These are phyloP conservation scores for Scaptodrosophila latifasciaeformis DNA, from an alignment of 2,888 invertebrate genomes.

Conservation along the genomic window DNA sequence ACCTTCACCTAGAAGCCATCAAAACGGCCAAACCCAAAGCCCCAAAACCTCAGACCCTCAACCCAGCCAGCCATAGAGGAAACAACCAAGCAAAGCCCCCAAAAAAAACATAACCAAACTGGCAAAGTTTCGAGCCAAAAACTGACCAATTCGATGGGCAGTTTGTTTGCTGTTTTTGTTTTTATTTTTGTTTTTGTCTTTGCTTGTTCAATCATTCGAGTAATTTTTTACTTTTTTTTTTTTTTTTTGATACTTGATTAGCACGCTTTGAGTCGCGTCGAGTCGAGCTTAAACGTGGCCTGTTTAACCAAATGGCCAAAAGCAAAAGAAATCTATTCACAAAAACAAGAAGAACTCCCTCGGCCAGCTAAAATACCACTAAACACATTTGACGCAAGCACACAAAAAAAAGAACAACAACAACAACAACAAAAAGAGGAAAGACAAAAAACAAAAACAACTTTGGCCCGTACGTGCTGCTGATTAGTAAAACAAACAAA, in stretches of 20 bases:
- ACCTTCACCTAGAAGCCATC: conserved; percentile 66
- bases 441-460: conserved; percentile 41
- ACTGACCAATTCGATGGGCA: too few relatives aligned
- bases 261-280: conserved; percentile 64
- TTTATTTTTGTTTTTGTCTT: too few relatives aligned
- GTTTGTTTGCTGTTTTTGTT: too few relatives aligned
- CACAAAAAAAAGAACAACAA: conserved; percentile 16
- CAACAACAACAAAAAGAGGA: conserved; percentile 16
- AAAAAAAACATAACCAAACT: conserved; percentile 11
- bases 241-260: conserved; percentile 53
- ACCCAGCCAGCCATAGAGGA: conserved; percentile 32
- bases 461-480: conserved; percentile 59
- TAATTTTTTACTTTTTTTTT: conserved; percentile 43
- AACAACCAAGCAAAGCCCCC: conserved; percentile 27
- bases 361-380: too few relatives aligned
- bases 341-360: conserved; percentile 14
- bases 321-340: conserved; percentile 24
- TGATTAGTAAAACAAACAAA: conserved; percentile 66
- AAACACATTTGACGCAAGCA: too few relatives aligned
- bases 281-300: conserved; percentile 64
- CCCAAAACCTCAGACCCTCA: conserved; percentile 24
- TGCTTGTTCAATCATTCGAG: conserved; percentile 51
- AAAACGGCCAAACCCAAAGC: conserved; percentile 40
- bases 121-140: not conserved
- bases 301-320: conserved; percentile 54